Evolutionary conservation across 2,888 invertebrate species (phyloP).

Genomic region (Merodon equestris): DNA sequence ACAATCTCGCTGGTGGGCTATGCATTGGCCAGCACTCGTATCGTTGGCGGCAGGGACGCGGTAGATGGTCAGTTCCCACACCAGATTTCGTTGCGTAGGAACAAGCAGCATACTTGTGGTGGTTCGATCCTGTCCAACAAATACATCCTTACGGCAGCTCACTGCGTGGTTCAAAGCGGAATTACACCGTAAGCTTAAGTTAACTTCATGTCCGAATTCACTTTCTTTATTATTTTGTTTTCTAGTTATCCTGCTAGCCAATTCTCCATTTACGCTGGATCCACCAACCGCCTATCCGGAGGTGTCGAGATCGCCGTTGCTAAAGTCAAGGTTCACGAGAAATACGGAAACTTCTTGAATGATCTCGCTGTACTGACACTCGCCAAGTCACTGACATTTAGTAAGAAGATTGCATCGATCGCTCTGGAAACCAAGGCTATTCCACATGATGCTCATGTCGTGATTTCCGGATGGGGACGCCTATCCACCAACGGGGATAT

Average conservation of each 20-base stretch:
- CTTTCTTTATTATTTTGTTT: neutral
- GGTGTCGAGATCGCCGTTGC: conserved; percentile 71
- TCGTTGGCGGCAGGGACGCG: conserved; percentile 76
- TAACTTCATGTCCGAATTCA: neutral
- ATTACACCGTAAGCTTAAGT: conserved; percentile 50
- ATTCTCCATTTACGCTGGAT: conserved; percentile 73
- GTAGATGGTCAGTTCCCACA: conserved; percentile 75
- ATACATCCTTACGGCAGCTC: conserved; percentile 75
- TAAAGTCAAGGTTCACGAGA: conserved; percentile 70
- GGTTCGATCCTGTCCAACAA: conserved; percentile 73
- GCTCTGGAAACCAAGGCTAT: conserved; percentile 71
- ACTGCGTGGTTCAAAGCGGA: conserved; percentile 73
- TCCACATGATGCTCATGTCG: conserved; percentile 69
- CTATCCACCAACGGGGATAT: conserved; percentile 70
- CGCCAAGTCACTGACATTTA: conserved; percentile 64
- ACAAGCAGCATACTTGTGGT: conserved; percentile 73
- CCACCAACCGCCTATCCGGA: conserved; percentile 66
- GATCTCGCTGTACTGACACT: conserved; percentile 75
- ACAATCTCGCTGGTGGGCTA: conserved; percentile 5
- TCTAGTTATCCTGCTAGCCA: conserved; percentile 67
- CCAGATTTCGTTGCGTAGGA: conserved; percentile 75
- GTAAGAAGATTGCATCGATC: conserved; percentile 70
- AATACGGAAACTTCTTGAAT: conserved; percentile 70
- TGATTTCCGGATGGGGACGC: conserved; percentile 76
- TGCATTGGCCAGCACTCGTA: conserved; percentile 61